Evolutionary conservation across 2,888 invertebrate species (phyloP), one percentile per base, ranked within the genome.

Genomic region (Diarsia dahlii): DNA sequence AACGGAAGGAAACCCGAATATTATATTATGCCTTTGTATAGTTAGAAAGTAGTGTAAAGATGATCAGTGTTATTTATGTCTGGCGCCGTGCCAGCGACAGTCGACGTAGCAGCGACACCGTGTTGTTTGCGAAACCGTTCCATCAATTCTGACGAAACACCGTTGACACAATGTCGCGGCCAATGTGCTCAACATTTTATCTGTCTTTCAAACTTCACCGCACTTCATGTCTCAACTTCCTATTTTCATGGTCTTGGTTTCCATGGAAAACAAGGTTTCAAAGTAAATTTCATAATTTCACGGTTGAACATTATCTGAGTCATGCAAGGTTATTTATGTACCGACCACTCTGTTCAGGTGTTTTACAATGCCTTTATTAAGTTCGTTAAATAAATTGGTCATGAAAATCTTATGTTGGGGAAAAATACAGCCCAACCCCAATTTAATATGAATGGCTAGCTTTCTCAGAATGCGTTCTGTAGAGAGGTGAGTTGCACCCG

Each of bases 1-100:
- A 64, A 71, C 48, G 60, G 39, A 82, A 70, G 60, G 39, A 82
- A 69, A 65, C 34, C 46, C 13, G 58, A 78, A 83, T 79, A 71
- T 63, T 60, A 60, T 60, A 34, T 34, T 45, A 63, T 67, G 71
- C 56, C 56, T 63, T 67, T 58, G 62, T 52, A 62, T 81, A 74
- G 75, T 74, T 75, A 71, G 80, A 80, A 82, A 81, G 84, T 82
- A 82, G 86, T 80, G 76, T 82, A 84, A 89, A 87, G 87, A 89
- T 89, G 90, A 90, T 89, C 89, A 85, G 90, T 89, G 88, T 88
- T 88, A 89, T 89, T 90, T 88, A 87, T 82, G 86, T 82, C 87
- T 94, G 94, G 94, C 94, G 78, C 52, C 2, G 63, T 74, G 94
- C 94, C 94, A 94, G 87, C 81, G 62, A 48, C 80, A 81, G 80